Conservation (phyloP, 2,797 vertebrate genomes). For the Neoniphon sammara region DNA sequence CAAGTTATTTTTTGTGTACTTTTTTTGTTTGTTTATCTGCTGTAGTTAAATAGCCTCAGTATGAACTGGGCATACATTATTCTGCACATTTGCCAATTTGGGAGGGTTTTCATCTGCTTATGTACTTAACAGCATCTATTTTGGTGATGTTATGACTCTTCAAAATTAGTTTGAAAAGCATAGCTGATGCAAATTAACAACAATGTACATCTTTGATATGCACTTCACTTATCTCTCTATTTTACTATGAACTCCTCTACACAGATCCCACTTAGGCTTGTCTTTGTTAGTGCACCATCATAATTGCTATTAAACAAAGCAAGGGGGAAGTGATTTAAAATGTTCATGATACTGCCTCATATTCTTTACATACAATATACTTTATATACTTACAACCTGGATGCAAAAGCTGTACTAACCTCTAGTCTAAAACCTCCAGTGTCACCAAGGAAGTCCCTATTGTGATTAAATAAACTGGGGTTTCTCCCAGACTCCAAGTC, state of each 20-base stretch:
- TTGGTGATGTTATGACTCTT: background rate
- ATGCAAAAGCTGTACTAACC: conserved; percentile 63
- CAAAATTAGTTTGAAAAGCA: background rate
- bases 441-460: conserved; percentile 49
- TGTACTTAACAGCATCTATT: background rate
- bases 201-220: background rate
- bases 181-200: background rate
- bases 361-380: too few relatives aligned
- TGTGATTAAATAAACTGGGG: conserved; percentile 37
- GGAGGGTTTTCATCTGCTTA: background rate
- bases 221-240: too few relatives aligned
- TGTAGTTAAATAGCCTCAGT: background rate
- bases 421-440: conserved; percentile 25
- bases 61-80: background rate
- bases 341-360: conserved; percentile 1
- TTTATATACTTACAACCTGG: conserved; percentile 29
- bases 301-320: background rate
- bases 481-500: conserved; percentile 26
- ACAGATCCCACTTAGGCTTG: background rate
- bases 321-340: background rate
- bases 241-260: background rate
- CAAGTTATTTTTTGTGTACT: too few relatives aligned
- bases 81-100: background rate
- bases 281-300: background rate
- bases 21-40: background rate